These are phyloP conservation scores for Miichthys miiuy DNA, from an alignment of 2,797 vertebrate genomes.

Conservation along the genomic window DNA sequence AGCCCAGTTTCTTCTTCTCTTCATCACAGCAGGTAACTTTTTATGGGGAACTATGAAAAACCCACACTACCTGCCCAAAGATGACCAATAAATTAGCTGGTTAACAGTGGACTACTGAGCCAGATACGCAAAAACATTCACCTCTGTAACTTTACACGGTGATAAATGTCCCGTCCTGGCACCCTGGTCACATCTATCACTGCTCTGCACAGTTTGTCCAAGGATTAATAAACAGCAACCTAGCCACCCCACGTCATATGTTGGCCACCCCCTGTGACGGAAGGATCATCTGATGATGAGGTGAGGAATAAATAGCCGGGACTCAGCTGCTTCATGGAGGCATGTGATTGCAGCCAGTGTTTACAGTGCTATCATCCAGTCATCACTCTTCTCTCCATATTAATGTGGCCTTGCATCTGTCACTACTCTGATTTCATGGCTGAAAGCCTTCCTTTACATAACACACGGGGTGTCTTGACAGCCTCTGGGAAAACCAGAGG, in stretches of 20 bases:
- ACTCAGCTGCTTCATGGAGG: constrained; percentile 53
- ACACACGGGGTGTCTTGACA: background rate
- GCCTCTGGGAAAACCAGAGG: background rate
- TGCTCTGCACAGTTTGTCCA: background rate
- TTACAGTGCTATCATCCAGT: constrained; percentile 34
- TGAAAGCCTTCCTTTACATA: background rate
- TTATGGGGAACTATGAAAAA: background rate
- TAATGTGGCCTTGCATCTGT: constrained; percentile 20
- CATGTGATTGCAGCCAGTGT: constrained; percentile 46
- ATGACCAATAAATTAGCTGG: background rate
- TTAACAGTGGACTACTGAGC: background rate
- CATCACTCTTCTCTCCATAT: background rate
- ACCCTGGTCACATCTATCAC: background rate
- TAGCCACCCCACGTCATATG: constrained; percentile 12
- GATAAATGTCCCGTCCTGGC: background rate
- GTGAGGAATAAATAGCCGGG: constrained; percentile 68
- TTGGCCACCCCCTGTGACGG: constrained; percentile 20
- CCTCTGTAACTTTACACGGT: background rate
- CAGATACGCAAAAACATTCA: background rate
- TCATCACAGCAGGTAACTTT: background rate
- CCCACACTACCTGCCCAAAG: background rate
- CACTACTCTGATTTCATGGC: constrained; percentile 15
- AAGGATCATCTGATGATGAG: constrained; percentile 56
- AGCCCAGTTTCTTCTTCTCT: background rate
- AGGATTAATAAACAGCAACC: constrained; percentile 23